Evolutionary conservation across 2,888 invertebrate genomes (phyloP).

Genomic region (Aphodius sticticus): DNA sequence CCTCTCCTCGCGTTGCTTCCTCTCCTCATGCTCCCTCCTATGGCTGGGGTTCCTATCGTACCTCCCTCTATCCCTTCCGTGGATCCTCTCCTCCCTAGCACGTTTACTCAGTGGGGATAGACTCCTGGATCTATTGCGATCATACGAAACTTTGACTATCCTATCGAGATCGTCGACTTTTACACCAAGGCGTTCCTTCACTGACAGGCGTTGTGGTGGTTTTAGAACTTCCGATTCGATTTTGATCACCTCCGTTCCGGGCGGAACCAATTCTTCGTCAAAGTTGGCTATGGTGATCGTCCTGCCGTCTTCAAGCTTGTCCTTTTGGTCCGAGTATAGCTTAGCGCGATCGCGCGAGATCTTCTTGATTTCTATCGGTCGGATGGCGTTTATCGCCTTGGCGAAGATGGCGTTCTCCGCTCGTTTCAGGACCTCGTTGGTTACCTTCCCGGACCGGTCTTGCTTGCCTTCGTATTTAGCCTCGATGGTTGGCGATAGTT

Average conservation of each 20-base stretch:
- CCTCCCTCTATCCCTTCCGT: slow-evolving; percentile 51
- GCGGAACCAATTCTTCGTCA: slow-evolving; percentile 51
- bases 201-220: slow-evolving; percentile 70
- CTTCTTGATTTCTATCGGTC: slow-evolving; percentile 79
- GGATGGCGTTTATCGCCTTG: slow-evolving; percentile 83
- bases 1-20: slow-evolving; percentile 49
- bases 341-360: slow-evolving; percentile 75
- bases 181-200: slow-evolving; percentile 82
- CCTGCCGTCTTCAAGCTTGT: slow-evolving; percentile 54
- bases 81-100: slow-evolving; percentile 55
- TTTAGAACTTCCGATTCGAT: slow-evolving; percentile 36
- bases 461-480: slow-evolving; percentile 51
- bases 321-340: slow-evolving; percentile 66
- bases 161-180: slow-evolving; percentile 71
- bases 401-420: slow-evolving; percentile 93
- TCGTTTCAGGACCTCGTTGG: slow-evolving; percentile 87
- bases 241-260: slow-evolving; percentile 33
- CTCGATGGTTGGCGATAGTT: slow-evolving; percentile 60
- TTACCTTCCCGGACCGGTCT: slow-evolving; percentile 73
- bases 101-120: slow-evolving; percentile 63
- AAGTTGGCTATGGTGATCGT: slow-evolving; percentile 64
- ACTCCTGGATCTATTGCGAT: slow-evolving; percentile 58
- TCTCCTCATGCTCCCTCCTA: slow-evolving; percentile 46
- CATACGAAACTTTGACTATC: slow-evolving; percentile 62
- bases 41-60: slow-evolving; percentile 51